Percentiles rank a stretch among this genome's conserved stretches.
Conservation (phyloP, 2,888 invertebrate genomes). For the Phorcus lineatus region DNA sequence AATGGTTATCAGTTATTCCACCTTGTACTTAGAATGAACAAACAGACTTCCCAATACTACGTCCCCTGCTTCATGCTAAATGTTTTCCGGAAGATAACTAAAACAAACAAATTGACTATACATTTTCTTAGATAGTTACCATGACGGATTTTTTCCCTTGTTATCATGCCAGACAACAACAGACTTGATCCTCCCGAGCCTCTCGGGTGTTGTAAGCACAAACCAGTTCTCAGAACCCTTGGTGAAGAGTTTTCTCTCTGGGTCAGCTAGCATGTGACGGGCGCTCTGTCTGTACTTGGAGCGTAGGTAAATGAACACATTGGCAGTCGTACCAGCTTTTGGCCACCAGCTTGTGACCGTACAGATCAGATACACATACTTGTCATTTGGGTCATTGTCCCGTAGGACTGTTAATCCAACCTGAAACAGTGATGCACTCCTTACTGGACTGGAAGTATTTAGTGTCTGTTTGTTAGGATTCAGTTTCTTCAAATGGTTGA, state of each 20-base stretch:
- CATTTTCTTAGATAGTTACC: constrained; percentile 45
- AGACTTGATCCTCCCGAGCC: constrained; percentile 56
- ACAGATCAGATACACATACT: constrained; percentile 60
- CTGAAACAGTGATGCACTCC: constrained; percentile 40
- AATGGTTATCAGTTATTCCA: too few relatives aligned
- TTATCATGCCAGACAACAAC: constrained; percentile 68
- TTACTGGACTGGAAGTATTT: too few relatives aligned
- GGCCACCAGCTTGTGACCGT: constrained; percentile 65
- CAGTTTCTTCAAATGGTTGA: too few relatives aligned
- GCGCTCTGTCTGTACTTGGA: constrained; percentile 43
- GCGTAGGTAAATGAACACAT: constrained; percentile 55
- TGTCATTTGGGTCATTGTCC: constrained; percentile 50
- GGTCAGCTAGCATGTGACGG: constrained; percentile 42
- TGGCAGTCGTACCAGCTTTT: constrained; percentile 63
- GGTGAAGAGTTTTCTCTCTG: constrained; percentile 46
- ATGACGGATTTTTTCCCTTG: constrained; percentile 60
- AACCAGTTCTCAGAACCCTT: constrained; percentile 68
- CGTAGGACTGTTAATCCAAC: constrained; percentile 51
- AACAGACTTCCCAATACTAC: too few relatives aligned
- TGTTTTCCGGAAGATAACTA: too few relatives aligned
- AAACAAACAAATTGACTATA: too few relatives aligned
- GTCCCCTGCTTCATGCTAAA: too few relatives aligned
- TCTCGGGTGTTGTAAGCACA: constrained; percentile 53
- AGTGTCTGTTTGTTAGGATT: too few relatives aligned
- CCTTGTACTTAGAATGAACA: too few relatives aligned